These are phyloP conservation scores for Branchipolynoe longqiensis DNA, from an alignment of 2,888 invertebrate species.

Conservation along the genomic window DNA sequence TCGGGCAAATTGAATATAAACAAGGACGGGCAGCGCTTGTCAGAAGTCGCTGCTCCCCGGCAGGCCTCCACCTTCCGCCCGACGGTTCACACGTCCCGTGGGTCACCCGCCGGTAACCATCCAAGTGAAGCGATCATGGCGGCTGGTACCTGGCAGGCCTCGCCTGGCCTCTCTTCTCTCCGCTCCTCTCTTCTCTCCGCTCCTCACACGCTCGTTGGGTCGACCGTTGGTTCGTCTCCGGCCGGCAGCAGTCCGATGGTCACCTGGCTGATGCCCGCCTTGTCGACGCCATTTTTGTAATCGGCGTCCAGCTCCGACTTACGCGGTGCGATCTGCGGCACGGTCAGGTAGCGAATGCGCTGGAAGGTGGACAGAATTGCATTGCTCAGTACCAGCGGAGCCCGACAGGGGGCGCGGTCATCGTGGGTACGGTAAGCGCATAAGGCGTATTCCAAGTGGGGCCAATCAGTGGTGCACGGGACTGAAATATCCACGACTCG, in stretches of 20 bases:
- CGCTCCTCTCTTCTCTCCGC: too few species aligned
- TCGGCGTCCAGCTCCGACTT: neutral
- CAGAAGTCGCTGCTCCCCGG: too few species aligned
- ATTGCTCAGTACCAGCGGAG: neutral
- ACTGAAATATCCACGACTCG: neutral
- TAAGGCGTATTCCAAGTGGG: too few species aligned
- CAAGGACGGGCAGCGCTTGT: too few species aligned
- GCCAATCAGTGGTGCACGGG: too few species aligned
- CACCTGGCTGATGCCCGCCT: neutral
- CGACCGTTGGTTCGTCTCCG: neutral
- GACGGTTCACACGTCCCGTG: too few species aligned
- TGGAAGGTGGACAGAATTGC: constrained; percentile 20
- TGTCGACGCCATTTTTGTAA: neutral
- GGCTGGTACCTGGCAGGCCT: too few species aligned
- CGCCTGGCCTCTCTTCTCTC: too few species aligned
- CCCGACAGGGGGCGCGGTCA: neutral
- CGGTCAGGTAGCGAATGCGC: constrained; percentile 19
- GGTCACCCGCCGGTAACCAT: too few species aligned
- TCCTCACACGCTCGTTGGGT: constrained; percentile 6
- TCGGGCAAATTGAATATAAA: too few species aligned
- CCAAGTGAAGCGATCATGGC: too few species aligned
- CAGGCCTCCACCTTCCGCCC: too few species aligned
- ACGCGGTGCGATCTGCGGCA: neutral
- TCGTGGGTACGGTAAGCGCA: neutral
- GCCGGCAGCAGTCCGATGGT: neutral